These are phyloP conservation scores for Protodeltote pygarga DNA, from an alignment of 2,888 invertebrate genomes.

Conservation along the genomic window DNA sequence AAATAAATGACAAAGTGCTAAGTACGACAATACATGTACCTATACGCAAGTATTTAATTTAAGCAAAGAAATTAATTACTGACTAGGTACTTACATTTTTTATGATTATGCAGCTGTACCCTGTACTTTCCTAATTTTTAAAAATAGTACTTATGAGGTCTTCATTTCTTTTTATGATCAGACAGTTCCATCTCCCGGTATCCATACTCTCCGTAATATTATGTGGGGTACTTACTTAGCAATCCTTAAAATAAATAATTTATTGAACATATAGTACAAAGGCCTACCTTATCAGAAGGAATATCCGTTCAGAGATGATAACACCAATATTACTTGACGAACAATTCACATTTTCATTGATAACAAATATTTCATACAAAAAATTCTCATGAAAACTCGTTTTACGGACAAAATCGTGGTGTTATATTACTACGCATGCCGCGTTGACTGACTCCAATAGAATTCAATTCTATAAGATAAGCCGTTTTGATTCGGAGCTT, in stretches of 20 bases:
- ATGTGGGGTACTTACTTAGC: too few species aligned
- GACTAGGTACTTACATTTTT: too few species aligned
- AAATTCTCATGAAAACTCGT: slow-evolving; percentile 29
- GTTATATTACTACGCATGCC: slow-evolving; percentile 52
- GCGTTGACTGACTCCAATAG: slow-evolving; percentile 62
- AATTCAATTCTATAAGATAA: slow-evolving; percentile 54
- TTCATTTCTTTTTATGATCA: too few species aligned
- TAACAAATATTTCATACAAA: slow-evolving; percentile 45
- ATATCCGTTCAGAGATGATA: slow-evolving; percentile 38
- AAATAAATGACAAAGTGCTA: too few species aligned
- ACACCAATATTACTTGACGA: slow-evolving; percentile 32
- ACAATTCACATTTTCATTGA: slow-evolving; percentile 68
- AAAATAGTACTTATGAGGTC: too few species aligned
- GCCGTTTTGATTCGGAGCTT: slow-evolving; percentile 49
- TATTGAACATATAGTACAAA: slow-evolving; percentile 1
- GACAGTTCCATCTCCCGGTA: too few species aligned
- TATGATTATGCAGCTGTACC: too few species aligned
- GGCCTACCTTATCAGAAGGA: slow-evolving; percentile 50
- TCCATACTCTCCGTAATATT: too few species aligned
- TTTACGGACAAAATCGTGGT: slow-evolving; percentile 37
- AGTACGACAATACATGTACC: too few species aligned
- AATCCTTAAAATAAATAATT: not conserved
- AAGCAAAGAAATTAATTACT: too few species aligned
- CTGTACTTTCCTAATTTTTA: too few species aligned
- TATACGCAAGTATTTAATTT: too few species aligned